Base-by-base conservation (phyloP, 2,113 vertebrate species). In the Thalassoma bifasciatum region DNA sequence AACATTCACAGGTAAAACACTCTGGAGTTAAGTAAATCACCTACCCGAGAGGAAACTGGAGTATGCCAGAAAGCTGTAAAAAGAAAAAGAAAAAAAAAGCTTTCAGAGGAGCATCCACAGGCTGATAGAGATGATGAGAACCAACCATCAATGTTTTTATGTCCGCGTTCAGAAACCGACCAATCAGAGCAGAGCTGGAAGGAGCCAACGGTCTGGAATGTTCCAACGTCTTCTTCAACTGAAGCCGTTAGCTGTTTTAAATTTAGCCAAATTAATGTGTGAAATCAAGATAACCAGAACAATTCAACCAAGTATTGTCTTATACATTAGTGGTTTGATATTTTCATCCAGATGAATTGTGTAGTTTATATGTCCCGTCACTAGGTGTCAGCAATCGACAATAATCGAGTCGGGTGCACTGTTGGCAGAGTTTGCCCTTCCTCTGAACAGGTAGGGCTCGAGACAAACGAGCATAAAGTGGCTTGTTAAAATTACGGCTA, bases 111-210 rank as follows among this genome's bases (percentile, higher is more conserved):
- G 53, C 80, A 57, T 68, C 80, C 65, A 72, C 68, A 54, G 36
- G 8, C 2, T 42, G 80, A 70, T 64, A 52, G 8, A 9, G 42
- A 63, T 19, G 10, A 10, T 37, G n/a, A 63, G 21, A 5, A 19
- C n/a, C n/a, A n/a, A 79, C 49, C 81, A 74, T 75, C 51, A 56
- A 66, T 44, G 72, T 66, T 73, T n/a, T 71, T 69, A 82, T 19
- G 83, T 88, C 84, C 86, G 57, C 38, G 42, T 79, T 30, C n/a
- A 8, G 1, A 24, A 75, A 75, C 23, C 4, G 77, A 67, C 88
- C 90, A 89, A 87, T 90, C 81, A 86, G 71, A 81, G 75, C 14
- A 19, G 21, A 77, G 65, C 40, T 17, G 76, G 84, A 50, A 21
- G 72, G 24, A 56, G 38, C 81, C 65, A 83, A 66, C 46, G 0